Conservation (phyloP, 2,888 invertebrate genomes). For the Meandrusa payeni region DNA sequence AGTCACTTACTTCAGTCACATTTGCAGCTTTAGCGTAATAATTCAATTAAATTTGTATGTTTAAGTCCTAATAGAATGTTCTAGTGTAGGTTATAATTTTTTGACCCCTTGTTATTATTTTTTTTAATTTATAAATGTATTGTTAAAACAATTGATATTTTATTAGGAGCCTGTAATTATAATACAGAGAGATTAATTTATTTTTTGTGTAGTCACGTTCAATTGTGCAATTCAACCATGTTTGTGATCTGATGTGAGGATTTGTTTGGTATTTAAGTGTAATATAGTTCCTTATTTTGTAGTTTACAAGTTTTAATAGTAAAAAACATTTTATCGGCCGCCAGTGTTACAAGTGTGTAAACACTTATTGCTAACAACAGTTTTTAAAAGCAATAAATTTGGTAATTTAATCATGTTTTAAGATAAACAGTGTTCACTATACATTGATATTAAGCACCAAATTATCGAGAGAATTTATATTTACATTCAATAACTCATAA, state of each 20-base stretch:
- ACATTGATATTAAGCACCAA: constrained; percentile 22
- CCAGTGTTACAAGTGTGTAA: constrained; percentile 40
- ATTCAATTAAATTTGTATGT: constrained; percentile 47
- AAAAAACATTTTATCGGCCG: constrained; percentile 23
- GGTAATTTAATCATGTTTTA: constrained; percentile 45
- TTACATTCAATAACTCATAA: no score
- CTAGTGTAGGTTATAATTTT: constrained; percentile 57
- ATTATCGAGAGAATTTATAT: constrained; percentile 51
- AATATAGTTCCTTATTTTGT: constrained; percentile 78
- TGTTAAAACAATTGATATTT: constrained; percentile 76
- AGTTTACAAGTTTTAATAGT: constrained; percentile 61
- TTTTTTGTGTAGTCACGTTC: constrained; percentile 68
- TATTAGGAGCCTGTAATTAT: constrained; percentile 58
- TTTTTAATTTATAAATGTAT: constrained; percentile 57
- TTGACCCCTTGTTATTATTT: constrained; percentile 70
- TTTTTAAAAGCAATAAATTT: constrained; percentile 59
- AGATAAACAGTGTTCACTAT: constrained; percentile 29
- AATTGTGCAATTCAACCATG: constrained; percentile 71
- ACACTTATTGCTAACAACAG: constrained; percentile 73
- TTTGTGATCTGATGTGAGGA: constrained; percentile 77
- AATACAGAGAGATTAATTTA: constrained; percentile 76
- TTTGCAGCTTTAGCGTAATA: constrained; percentile 39
- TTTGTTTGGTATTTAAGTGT: constrained; percentile 67
- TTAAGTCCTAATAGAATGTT: constrained; percentile 51
- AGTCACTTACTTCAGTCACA: constrained; percentile 46